Conservation (phyloP, 2,888 invertebrate genomes). For the Trissolcus japonicus region DNA sequence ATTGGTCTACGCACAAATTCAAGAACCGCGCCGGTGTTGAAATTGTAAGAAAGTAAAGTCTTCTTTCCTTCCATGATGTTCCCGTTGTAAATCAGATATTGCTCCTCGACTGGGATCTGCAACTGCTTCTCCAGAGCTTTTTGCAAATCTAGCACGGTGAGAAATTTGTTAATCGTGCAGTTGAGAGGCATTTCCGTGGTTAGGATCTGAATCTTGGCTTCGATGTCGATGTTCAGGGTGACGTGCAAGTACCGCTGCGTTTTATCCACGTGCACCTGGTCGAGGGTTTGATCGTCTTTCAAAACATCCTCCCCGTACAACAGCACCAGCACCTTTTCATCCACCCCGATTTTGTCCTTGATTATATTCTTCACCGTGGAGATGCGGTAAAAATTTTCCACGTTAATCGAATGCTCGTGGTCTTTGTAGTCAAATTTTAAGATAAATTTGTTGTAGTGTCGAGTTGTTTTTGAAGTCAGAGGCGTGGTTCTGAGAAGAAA, state of each 20-base stretch:
- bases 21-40: not conserved
- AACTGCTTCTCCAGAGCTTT: not conserved
- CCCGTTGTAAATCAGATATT: constrained; percentile 3
- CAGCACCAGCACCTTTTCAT: not conserved
- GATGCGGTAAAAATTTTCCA: constrained; percentile 1
- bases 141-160: not conserved
- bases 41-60: not conserved
- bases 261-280: not conserved
- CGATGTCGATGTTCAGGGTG: not conserved
- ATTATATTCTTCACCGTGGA: constrained; percentile 7
- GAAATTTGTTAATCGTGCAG: not conserved
- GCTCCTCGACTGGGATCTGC: not conserved
- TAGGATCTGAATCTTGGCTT: not conserved
- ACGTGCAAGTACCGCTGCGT: not conserved
- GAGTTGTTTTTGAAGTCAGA: not conserved
- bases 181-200: not conserved
- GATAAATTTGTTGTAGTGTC: constrained; percentile 8
- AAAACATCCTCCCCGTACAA: not conserved
- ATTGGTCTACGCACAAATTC: not conserved
- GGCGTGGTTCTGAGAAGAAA: constrained; percentile 6
- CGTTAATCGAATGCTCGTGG: not conserved
- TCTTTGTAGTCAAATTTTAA: constrained; percentile 1
- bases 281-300: not conserved
- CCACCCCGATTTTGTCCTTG: constrained; percentile 1
- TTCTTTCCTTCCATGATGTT: not conserved